Evolutionary conservation across 2,113 vertebrate species (phyloP).

Genomic region (Numenius arquata): DNA sequence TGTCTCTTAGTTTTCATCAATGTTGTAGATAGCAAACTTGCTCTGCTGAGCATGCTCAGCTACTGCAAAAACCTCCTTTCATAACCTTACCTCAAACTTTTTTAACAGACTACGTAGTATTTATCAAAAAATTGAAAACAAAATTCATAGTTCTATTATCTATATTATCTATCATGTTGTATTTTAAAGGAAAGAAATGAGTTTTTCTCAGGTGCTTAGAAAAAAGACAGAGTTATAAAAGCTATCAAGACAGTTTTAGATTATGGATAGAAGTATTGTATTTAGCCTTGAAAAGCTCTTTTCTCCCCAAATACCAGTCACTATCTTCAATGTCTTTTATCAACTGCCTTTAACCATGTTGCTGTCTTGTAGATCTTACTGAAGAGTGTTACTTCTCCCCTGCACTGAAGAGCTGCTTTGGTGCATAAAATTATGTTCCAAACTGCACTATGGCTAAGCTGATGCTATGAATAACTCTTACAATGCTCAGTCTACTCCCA

Average conservation of each 20-base stretch:
- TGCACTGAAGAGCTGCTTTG: not conserved
- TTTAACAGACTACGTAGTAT: not conserved
- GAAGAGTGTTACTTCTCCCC: not conserved
- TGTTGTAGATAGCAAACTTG: not conserved
- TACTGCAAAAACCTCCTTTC: not conserved
- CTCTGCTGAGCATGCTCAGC: not conserved
- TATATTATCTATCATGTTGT: not conserved
- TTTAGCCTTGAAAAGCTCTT: not conserved
- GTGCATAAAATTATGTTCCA: not conserved
- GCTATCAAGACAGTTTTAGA: not conserved
- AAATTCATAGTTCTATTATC: not conserved
- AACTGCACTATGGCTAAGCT: not conserved
- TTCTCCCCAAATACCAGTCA: not conserved
- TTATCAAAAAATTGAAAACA: not conserved
- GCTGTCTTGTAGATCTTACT: not conserved
- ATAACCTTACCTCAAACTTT: not conserved
- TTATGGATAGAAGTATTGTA: not conserved
- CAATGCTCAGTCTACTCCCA: not conserved
- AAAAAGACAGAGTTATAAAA: not conserved
- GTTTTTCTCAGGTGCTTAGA: not conserved
- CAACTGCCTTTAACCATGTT: accelerated
- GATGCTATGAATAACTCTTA: not conserved
- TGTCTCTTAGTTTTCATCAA: not conserved
- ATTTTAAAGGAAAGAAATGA: not conserved
- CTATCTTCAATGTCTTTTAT: not conserved